Conservation (phyloP, 2,888 invertebrate species). For the Melinopterus prodromus region DNA sequence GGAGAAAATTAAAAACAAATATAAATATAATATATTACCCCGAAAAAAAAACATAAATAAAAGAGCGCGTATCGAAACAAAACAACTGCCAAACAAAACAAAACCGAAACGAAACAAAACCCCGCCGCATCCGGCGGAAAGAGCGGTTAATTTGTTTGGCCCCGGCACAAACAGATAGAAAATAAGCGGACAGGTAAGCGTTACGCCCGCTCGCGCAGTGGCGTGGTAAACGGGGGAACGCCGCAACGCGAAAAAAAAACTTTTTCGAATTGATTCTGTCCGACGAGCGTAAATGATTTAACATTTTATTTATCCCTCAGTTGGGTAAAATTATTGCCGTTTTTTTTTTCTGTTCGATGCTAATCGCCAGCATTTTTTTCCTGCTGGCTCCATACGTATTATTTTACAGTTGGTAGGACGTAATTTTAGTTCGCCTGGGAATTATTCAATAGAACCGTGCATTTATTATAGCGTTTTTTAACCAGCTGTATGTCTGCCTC, state of each 20-base stretch:
- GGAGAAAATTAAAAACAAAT: not conserved
- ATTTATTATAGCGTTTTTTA: too few relatives aligned
- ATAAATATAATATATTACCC: conserved; percentile 4
- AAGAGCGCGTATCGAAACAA: not conserved
- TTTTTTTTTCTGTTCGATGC: too few relatives aligned
- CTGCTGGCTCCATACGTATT: not conserved
- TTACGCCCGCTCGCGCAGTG: not conserved
- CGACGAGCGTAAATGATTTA: not conserved
- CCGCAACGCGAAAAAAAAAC: not conserved
- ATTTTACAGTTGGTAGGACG: not conserved
- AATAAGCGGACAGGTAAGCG: not conserved
- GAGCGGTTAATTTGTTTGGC: not conserved
- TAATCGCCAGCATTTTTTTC: not conserved
- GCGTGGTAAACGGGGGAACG: not conserved
- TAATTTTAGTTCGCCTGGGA: not conserved
- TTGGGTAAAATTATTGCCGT: not conserved
- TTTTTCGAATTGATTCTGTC: not conserved
- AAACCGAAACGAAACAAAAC: not conserved
- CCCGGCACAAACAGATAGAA: not conserved
- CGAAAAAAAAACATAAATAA: not conserved
- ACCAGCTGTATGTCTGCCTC: too few relatives aligned
- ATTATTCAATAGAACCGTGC: not conserved
- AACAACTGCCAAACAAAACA: not conserved
- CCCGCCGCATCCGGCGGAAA: not conserved
- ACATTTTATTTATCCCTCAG: not conserved